Conservation (phyloP, 2,888 invertebrate species). For the Spialia ferax region DNA sequence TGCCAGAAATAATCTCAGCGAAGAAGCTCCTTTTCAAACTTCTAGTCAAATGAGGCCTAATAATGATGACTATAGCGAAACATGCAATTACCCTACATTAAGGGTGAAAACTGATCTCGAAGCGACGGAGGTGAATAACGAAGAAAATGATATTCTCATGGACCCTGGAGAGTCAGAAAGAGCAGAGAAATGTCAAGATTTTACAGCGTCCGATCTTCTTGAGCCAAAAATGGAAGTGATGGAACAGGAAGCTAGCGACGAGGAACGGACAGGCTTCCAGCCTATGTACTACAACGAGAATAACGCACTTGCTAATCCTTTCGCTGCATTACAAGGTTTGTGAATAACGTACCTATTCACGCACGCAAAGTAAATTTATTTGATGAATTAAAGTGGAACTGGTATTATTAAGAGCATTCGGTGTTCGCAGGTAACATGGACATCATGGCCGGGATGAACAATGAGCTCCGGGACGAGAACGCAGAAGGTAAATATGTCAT, state of each 20-base stretch:
- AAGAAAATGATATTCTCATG: slow-evolving; percentile 79
- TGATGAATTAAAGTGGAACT: not conserved
- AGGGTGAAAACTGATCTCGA: slow-evolving; percentile 87
- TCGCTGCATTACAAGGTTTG: slow-evolving; percentile 78
- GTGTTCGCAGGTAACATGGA: slow-evolving; percentile 76
- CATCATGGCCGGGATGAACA: slow-evolving; percentile 76
- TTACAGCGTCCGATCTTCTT: slow-evolving; percentile 79
- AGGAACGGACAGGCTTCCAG: slow-evolving; percentile 84
- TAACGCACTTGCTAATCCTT: slow-evolving; percentile 80
- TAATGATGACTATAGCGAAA: slow-evolving; percentile 85
- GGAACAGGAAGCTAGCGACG: slow-evolving; percentile 90
- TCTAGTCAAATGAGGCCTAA: slow-evolving; percentile 87
- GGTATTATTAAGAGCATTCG: slow-evolving; percentile 12
- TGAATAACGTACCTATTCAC: slow-evolving; percentile 23
- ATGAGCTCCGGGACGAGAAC: slow-evolving; percentile 79
- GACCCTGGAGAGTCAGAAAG: slow-evolving; percentile 78
- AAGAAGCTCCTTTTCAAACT: slow-evolving; percentile 80
- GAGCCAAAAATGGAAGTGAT: slow-evolving; percentile 91
- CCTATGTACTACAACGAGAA: slow-evolving; percentile 78
- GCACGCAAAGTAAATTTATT: not conserved
- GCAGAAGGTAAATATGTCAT: slow-evolving; percentile 75
- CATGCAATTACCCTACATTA: slow-evolving; percentile 78
- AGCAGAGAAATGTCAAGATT: slow-evolving; percentile 76
- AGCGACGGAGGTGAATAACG: slow-evolving; percentile 81
- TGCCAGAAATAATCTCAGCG: slow-evolving; percentile 86